phyloP scores from a whole-genome alignment of 2,888 invertebrate genomes.

The Cataglyphis altisquamis region DNA sequence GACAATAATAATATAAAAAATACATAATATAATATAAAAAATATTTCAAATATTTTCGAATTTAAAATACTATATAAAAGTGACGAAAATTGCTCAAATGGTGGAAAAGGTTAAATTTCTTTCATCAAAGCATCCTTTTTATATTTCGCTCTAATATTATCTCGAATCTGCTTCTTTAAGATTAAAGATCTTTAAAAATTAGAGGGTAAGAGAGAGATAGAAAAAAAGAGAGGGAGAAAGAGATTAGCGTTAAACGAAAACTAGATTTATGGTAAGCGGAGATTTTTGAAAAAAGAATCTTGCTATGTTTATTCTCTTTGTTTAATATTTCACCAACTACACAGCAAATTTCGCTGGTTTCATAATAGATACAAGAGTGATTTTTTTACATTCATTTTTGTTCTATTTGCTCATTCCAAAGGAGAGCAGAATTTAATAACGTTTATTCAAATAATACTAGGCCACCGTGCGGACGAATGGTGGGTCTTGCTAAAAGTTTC shows the following conservation, averaged over 20 bases:
- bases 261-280: not conserved
- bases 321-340: conserved; percentile 13
- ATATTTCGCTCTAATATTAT: not conserved
- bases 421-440: conserved; percentile 10
- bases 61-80: not conserved
- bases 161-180: not conserved
- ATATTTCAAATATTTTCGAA: not conserved
- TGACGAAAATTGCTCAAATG: not conserved
- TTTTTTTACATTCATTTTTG: conserved; percentile 6
- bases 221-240: too few species aligned
- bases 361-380: not conserved
- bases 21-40: not conserved
- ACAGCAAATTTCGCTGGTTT: not conserved
- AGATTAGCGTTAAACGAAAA: not conserved
- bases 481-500: not conserved
- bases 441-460: conserved; percentile 6
- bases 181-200: not conserved
- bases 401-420: not conserved
- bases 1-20: not conserved
- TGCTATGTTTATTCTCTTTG: not conserved
- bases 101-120: not conserved
- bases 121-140: not conserved
- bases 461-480: not conserved
- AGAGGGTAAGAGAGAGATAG: too few species aligned
- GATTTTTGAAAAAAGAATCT: not conserved